Evolutionary conservation across 2,797 vertebrate species (phyloP).

Genomic region (Todus mexicanus): DNA sequence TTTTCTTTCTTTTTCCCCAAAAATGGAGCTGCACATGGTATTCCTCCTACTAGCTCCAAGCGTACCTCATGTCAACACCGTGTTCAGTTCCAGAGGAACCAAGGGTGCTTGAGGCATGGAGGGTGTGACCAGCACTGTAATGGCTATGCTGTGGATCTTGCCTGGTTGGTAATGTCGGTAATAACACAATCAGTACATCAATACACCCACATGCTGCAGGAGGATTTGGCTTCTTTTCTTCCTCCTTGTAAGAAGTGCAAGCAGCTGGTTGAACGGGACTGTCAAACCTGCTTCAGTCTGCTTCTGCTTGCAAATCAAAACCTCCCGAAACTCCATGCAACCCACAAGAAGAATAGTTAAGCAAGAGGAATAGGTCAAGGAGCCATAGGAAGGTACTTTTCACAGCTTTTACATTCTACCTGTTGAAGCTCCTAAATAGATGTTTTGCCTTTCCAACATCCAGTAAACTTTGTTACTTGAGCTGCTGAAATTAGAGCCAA

Average conservation of each 20-base stretch:
- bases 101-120: background rate
- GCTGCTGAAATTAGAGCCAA: background rate
- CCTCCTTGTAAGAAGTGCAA: background rate
- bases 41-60: background rate
- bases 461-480: background rate
- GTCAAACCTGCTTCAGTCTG: background rate
- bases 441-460: background rate
- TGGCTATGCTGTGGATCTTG: background rate
- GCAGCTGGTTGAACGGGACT: background rate
- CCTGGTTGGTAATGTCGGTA: background rate
- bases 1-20: accelerated
- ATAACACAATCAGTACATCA: background rate
- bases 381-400: background rate
- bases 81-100: background rate
- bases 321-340: background rate
- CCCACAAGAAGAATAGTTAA: background rate
- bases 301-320: background rate
- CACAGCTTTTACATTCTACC: background rate
- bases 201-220: background rate
- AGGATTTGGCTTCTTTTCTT: background rate
- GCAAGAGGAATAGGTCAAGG: background rate
- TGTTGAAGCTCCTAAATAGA: background rate
- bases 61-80: accelerated
- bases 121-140: background rate
- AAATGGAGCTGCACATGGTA: background rate